Percentiles rank a stretch among this genome's conserved stretches.
These are phyloP conservation scores for Xestobium rufovillosum DNA, from an alignment of 2,888 invertebrate genomes.

Conservation along the genomic window DNA sequence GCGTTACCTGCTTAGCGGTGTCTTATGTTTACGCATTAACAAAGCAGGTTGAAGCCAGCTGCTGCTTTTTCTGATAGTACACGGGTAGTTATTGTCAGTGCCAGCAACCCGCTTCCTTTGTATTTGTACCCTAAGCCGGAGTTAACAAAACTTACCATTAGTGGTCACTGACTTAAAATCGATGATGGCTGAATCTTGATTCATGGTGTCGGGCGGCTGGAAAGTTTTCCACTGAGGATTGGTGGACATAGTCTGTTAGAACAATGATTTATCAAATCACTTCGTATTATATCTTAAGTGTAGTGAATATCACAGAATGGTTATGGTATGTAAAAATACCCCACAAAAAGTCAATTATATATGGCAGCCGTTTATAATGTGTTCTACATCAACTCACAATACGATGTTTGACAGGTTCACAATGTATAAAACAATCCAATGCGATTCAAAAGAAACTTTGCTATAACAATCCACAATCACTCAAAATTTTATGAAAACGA, in stretches of 20 bases:
- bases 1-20: too few species aligned
- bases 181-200: constrained; percentile 72
- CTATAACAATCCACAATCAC: constrained; percentile 41
- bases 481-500: constrained; percentile 40
- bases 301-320: constrained; percentile 57
- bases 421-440: constrained; percentile 29
- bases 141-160: constrained; percentile 37
- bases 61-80: too few species aligned
- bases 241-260: constrained; percentile 57
- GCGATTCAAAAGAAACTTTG: constrained; percentile 27
- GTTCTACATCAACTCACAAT: constrained; percentile 30
- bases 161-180: constrained; percentile 70
- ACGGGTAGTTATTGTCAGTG: too few species aligned
- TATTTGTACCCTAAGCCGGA: too few species aligned
- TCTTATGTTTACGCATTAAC: too few species aligned
- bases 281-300: constrained; percentile 44
- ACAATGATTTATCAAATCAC: constrained; percentile 36
- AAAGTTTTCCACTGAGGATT: constrained; percentile 86
- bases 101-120: too few species aligned
- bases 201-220: constrained; percentile 79
- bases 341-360: constrained; percentile 32
- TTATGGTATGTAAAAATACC: constrained; percentile 41
- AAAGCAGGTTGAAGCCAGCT: too few species aligned
- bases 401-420: constrained; percentile 29
- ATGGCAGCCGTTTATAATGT: constrained; percentile 38